A percentile compares a stretch with the other conserved stretches of the same genome.
Conservation (phyloP, 2,888 invertebrate genomes). For the Anoncus sp. region DNA sequence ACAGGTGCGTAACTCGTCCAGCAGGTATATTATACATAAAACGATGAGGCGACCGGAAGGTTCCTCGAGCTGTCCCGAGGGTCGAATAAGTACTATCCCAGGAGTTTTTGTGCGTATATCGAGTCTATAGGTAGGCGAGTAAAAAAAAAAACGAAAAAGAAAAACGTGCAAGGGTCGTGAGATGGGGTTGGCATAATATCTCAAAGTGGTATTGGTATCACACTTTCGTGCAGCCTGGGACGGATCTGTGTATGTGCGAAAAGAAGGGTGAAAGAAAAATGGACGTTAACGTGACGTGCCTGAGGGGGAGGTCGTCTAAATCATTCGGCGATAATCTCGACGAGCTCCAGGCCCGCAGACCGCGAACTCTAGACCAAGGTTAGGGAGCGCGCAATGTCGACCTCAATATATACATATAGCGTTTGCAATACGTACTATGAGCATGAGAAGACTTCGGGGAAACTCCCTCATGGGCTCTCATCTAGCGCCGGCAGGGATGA, state of each 20-base stretch:
- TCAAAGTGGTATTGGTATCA: neutral
- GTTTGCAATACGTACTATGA: conserved; percentile 8
- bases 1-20: conserved; percentile 54
- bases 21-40: conserved; percentile 45
- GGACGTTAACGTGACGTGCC: conserved; percentile 52
- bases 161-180: conserved; percentile 4
- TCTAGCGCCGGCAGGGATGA: conserved; percentile 51
- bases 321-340: conserved; percentile 70
- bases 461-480: conserved; percentile 12
- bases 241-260: neutral
- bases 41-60: conserved; percentile 32
- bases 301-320: conserved; percentile 67
- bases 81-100: conserved; percentile 56
- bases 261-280: conserved; percentile 55
- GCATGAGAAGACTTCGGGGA: conserved; percentile 36
- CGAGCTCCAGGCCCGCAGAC: conserved; percentile 42
- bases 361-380: conserved; percentile 49
- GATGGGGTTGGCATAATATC: neutral
- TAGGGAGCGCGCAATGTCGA: conserved; percentile 50
- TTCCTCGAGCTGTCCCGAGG: conserved; percentile 48
- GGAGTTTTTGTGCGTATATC: neutral
- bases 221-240: neutral
- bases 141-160: conserved; percentile 6
- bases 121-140: neutral
- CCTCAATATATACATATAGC: neutral